Percentiles rank a stretch among this genome's conserved stretches.
Conservation (phyloP, 2,797 vertebrate genomes). For the Liparis tanakae region DNA sequence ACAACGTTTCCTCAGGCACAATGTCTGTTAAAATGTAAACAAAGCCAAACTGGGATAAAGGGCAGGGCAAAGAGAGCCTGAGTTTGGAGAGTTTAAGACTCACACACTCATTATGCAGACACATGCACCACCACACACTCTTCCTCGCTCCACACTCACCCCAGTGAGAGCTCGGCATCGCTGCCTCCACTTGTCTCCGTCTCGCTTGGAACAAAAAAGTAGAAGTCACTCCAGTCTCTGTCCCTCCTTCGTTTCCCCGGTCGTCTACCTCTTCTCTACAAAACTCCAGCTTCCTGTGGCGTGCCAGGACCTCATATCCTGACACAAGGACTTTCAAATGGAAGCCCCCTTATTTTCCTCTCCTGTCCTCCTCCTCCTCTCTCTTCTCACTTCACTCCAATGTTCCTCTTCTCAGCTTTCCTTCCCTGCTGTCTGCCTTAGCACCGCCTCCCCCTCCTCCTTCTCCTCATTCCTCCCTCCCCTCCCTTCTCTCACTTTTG, state of each 20-base stretch:
- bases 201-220: slow-evolving; percentile 50
- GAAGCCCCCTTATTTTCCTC: slow-evolving; percentile 66
- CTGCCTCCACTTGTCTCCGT: slow-evolving; percentile 72
- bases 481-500: slow-evolving; percentile 67
- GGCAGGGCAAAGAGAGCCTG: slow-evolving; percentile 16
- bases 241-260: slow-evolving; percentile 25
- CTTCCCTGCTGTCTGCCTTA: slow-evolving; percentile 76
- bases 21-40: slow-evolving; percentile 37
- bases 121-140: slow-evolving; percentile 32
- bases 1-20: slow-evolving; percentile 56
- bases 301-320: slow-evolving; percentile 66
- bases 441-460: slow-evolving; percentile 73
- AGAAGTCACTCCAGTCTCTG: slow-evolving; percentile 57
- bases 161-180: slow-evolving; percentile 77
- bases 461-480: slow-evolving; percentile 54
- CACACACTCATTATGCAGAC: slow-evolving; percentile 26
- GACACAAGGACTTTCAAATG: slow-evolving; percentile 70
- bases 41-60: slow-evolving; percentile 23
- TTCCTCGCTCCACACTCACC: slow-evolving; percentile 64
- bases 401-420: slow-evolving; percentile 77
- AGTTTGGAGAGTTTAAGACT: slow-evolving; percentile 32
- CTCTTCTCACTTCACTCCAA: slow-evolving; percentile 70
- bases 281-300: slow-evolving; percentile 52
- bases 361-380: slow-evolving; percentile 62
- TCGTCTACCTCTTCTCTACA: slow-evolving; percentile 51